Conservation (phyloP, 2,888 invertebrate species). For the Archips xylosteana region DNA sequence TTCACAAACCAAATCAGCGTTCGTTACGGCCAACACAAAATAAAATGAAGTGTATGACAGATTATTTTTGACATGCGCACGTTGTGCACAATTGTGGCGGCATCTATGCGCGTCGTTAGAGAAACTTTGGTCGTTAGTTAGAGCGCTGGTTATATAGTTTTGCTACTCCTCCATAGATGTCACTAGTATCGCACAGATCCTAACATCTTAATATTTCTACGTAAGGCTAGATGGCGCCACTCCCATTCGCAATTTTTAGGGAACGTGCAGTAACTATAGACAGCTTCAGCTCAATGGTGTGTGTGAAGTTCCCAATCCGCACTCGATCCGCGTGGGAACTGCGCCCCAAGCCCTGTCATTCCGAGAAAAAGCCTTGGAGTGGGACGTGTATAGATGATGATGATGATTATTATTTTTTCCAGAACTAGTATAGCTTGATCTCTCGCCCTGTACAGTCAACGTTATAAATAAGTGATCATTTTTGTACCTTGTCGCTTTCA, state of each 20-base stretch:
- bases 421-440: no score
- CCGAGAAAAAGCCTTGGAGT: no score
- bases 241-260: neutral
- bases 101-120: slow-evolving; percentile 53
- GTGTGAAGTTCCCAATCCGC: no score
- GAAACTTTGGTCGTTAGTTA: neutral
- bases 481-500: no score
- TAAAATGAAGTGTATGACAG: slow-evolving; percentile 80
- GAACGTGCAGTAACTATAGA: no score
- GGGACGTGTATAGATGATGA: no score
- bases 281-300: no score
- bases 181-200: slow-evolving; percentile 19
- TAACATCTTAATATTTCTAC: slow-evolving; percentile 42
- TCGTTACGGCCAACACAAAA: slow-evolving; percentile 76
- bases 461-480: no score
- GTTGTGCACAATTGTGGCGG: slow-evolving; percentile 55
- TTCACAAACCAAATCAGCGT: slow-evolving; percentile 68
- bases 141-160: slow-evolving; percentile 10
- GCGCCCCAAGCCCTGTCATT: no score
- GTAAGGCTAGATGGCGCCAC: slow-evolving; percentile 53
- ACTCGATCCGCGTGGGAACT: no score
- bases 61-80: slow-evolving; percentile 82
- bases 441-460: no score
- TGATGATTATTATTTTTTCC: no score
- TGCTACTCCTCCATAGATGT: slow-evolving; percentile 55